Evolutionary conservation across 2,888 invertebrate species (phyloP), one percentile per base, ranked within the genome.

Genomic region (Troides helena): DNA sequence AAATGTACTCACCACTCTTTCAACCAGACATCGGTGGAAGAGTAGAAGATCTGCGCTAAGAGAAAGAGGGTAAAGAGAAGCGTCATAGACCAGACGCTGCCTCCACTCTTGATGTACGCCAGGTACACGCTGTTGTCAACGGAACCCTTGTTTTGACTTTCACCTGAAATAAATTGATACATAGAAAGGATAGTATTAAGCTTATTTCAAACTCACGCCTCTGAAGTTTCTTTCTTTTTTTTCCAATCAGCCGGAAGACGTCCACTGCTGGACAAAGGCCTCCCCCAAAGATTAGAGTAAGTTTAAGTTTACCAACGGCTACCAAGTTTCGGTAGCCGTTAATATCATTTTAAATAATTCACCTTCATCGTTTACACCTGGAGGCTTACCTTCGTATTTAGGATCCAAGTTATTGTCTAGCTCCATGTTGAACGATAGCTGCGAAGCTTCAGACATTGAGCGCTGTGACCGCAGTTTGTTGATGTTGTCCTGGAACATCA

Each of bases 21-120:
- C 0, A 95, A 89, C 93, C 95, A 95, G 36, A 93, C 90, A 74
- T 95, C 95, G 0, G 94, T 93, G 0, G 94, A 93, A 0, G 95
- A 94, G 68, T 94, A 94, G 72, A 94, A 89, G 3, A 93, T 72
- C 75, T 95, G 95, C 0, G 94, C 93, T 18, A 90, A 66, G 0
- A 94, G 61, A 77, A 94, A 95, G 39, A 94, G 81, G 0, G 92
- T 50, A 5, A 93, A 82, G 12, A 95, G 82, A 0, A 94, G 43
- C 0, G 90, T 67, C 81, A 95, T 89, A 0, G 92, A 90, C 61
- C 89, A 76, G 1, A 86, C 82, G 56, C 93, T 93, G 0, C 94
- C 94, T 0, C 95, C 95, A 50, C 94, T 94, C 69, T 83, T 87
- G 60, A 95, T 93, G 79, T 95, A 95, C 0, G 93, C 79, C 67